Evolutionary conservation across 2,888 invertebrate genomes (phyloP), one percentile per base, ranked within the genome.

Genomic region (Rhaphigaster nebulosa): DNA sequence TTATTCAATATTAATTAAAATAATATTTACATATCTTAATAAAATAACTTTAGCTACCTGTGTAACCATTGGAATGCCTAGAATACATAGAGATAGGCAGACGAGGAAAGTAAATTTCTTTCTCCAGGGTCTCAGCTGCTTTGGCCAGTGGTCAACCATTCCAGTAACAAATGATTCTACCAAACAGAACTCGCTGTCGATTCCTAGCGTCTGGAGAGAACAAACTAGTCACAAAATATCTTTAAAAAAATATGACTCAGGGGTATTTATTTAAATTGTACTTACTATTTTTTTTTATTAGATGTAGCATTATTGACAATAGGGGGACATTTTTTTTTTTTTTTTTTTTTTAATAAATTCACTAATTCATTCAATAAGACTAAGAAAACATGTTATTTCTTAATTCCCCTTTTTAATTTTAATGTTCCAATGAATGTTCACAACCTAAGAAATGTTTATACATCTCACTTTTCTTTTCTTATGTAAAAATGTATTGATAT

Each of bases 161-260:
- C 95, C 95, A 1, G 95, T 95, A 91, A 95, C 94, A 92, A 95
- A 95, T 34, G 95, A 95, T 93, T 96, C 95, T 20, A 97, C 95
- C 91, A 96, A 94, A 91, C 96, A 96, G 93, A 96, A 96, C 93
- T 96, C 96, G 93, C 96, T 96, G 94, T 97, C 97, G 88, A 97
- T 94, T 23, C 97, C 97, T 80, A 97, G 94, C 38, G 96, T 95
- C 94, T 97, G n/a, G 23, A 88, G 38, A 12, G 20, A 38, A 38
- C 23, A 29, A 29, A 65, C 10, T 4, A 2, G 1, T 20, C 20
- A 76, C 5, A 38, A 76, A 23, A 76, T 29, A 29, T 8, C 18
- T 34, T 20, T 6, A 6, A 20, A n/a, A 5, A 34, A 34, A 8
- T 65, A 29, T 15, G 5, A 29, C 1, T 29, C 15, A 29, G 18